Evolutionary conservation across 2,888 invertebrate species (phyloP), one percentile per base, ranked within the genome.

Genomic region (Nemotelus pantherinus): DNA sequence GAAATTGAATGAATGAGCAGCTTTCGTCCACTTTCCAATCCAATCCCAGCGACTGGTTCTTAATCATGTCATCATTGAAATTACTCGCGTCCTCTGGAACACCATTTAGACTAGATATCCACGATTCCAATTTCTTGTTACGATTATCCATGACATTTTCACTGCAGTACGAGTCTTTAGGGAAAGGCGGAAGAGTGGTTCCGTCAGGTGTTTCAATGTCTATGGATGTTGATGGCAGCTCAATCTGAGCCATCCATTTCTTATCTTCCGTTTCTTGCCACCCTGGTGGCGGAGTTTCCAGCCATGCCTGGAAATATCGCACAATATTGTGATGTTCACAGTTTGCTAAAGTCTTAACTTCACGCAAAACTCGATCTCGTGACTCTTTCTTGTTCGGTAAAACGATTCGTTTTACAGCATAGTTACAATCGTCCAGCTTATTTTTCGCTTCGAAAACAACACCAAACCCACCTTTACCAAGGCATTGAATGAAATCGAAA

Each of bases 261-360:
- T 89, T 89, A 87, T 97, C 97, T 65, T 92, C 91, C 47, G 91
- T 89, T 83, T 95, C 93, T 86, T 96, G 94, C 96, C 97, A 98
- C 5, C 92, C 93, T 6, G 90, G 88, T 2, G 98, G 98, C 6
- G 98, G 98, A 78, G 92, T 91, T 87, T 99, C 98, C 0, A 96
- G 89, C 99, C 99, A 99, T 0, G 98, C 94, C 89, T 97, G 94
- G 87, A 94, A 96, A 87, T 98, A 99, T 1, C 99, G 90, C 74
- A 99, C 98, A 82, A 99, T 99, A 85, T 98, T 94, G 64, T 92
- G 92, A 88, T 99, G 98, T 80, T 99, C 98, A 77, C 99, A 88
- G 86, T 95, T 95, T 0, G 99, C 99, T 58, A 99, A 88, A 0
- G 97, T 97, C 80, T 95, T 94, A 0, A 98, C 98, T 88, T 99